phyloP scores from a whole-genome alignment of 2,113 vertebrate genomes.

The Zosterops lateralis region DNA sequence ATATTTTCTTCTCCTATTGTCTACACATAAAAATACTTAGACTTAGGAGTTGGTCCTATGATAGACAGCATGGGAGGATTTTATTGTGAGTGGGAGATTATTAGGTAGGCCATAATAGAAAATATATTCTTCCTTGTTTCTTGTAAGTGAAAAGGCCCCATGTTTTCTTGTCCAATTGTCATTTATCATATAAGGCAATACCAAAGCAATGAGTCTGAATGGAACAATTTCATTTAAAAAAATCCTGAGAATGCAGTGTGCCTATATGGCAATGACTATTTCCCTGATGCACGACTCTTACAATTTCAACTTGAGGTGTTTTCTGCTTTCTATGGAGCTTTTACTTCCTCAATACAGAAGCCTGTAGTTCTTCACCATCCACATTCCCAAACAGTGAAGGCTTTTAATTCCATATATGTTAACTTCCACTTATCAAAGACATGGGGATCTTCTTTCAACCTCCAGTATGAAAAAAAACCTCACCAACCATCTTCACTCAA shows the following conservation, averaged over 20 bases:
- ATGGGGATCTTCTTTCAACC: neutral
- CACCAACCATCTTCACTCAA: neutral
- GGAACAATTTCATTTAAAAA: neutral
- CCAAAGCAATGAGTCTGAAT: neutral
- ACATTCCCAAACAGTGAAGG: neutral
- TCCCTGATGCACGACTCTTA: neutral
- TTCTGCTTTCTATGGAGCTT: neutral
- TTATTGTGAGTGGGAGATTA: neutral
- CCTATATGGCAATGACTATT: neutral
- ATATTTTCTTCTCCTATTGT: neutral
- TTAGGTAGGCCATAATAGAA: neutral
- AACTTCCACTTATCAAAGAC: neutral
- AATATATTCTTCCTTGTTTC: neutral
- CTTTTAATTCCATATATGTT: neutral
- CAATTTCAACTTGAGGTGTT: neutral
- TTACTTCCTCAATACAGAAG: neutral
- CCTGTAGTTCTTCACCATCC: neutral
- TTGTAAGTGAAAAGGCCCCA: neutral
- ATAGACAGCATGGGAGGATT: neutral
- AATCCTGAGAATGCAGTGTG: neutral
- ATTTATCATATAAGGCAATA: neutral
- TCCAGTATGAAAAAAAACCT: neutral
- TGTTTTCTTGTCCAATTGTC: neutral
- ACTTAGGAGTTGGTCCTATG: neutral
- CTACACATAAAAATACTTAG: neutral